These are phyloP conservation scores for Gnathonemus echidnorhynchus DNA, from an alignment of 2,113 vertebrate genomes.

Conservation along the genomic window DNA sequence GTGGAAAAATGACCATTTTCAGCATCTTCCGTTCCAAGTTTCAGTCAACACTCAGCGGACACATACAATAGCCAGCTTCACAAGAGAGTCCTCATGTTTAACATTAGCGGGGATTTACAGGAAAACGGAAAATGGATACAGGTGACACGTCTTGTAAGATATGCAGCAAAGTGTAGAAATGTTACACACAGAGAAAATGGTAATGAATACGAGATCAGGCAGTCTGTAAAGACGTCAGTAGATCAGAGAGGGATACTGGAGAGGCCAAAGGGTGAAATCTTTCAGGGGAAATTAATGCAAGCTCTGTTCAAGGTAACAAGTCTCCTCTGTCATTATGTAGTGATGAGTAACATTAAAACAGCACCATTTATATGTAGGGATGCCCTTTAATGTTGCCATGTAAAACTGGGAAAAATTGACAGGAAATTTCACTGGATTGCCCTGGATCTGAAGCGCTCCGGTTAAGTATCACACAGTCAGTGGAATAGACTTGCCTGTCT, in stretches of 20 bases:
- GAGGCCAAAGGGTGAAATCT: neutral
- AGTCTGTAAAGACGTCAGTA: neutral
- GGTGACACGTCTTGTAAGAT: neutral
- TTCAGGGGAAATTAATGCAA: neutral
- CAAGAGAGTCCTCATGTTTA: neutral
- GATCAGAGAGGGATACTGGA: neutral
- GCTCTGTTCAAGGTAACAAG: neutral
- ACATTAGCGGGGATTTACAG: neutral
- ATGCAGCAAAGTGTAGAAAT: neutral
- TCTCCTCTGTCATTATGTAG: neutral
- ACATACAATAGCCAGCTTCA: neutral
- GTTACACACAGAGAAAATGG: neutral
- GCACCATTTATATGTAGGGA: neutral
- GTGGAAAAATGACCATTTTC: neutral
- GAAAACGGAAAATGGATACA: neutral
- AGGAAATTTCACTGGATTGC: neutral
- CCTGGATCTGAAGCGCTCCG: neutral
- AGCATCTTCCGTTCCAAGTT: neutral
- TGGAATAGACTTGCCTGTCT: constrained; percentile 64
- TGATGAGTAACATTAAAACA: neutral
- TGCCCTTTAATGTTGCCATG: neutral
- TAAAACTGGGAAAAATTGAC: neutral
- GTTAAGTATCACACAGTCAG: neutral
- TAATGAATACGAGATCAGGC: neutral
- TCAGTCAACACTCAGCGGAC: neutral